Percentiles rank a stretch among this genome's conserved stretches.
These are phyloP conservation scores for Gymnobelideus leadbeateri DNA, from an alignment of 2,113 vertebrate genomes.

Conservation along the genomic window DNA sequence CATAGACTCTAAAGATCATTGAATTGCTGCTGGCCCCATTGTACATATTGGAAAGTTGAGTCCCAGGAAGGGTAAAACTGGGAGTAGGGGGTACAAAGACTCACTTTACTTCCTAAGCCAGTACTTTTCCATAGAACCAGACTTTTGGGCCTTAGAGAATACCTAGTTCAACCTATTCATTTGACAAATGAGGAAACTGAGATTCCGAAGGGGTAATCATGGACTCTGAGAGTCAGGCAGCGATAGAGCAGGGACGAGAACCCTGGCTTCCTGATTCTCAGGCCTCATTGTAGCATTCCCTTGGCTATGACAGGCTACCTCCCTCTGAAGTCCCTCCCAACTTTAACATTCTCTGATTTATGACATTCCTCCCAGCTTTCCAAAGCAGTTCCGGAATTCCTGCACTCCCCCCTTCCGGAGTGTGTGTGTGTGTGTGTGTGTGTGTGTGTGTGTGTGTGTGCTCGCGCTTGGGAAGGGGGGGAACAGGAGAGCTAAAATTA, in stretches of 20 bases:
- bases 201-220: neutral
- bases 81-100: neutral
- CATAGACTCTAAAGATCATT: neutral
- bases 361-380: constrained; percentile 7
- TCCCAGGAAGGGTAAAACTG: neutral
- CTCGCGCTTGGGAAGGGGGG: neutral
- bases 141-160: neutral
- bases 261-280: neutral
- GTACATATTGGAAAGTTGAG: neutral
- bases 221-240: neutral
- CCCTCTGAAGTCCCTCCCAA: neutral
- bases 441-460: too few relatives aligned
- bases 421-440: neutral
- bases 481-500: neutral
- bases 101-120: neutral
- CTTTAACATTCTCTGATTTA: constrained; percentile 1
- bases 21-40: neutral
- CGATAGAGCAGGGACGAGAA: neutral
- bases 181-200: neutral
- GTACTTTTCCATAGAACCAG: neutral
- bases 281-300: neutral
- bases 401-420: neutral
- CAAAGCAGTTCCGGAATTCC: constrained; percentile 2
- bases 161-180: neutral
- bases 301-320: neutral